Evolutionary conservation across 2,888 invertebrate genomes (phyloP), one percentile per base, ranked within the genome.

Genomic region (Phania funesta): DNA sequence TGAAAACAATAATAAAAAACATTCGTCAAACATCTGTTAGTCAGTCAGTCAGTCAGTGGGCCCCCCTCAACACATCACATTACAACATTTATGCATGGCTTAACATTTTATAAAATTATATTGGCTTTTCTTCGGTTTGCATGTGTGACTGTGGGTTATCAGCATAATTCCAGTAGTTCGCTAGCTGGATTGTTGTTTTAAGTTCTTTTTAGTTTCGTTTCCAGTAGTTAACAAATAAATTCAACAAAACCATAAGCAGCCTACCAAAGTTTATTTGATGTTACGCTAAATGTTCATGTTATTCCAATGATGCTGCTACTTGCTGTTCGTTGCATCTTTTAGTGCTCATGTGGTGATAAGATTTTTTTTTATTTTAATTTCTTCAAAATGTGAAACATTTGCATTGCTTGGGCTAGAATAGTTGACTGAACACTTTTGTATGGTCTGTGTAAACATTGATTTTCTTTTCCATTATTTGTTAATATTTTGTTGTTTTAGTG

Each of bases 361-460:
- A 54, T 13, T 44, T 1, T 3, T 44, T 18, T 44, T 44, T n/a
- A n/a, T n/a, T n/a, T n/a, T n/a, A n/a, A n/a, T n/a, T 65, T 16
- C 35, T 65, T 50, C 0, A 44, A 60, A 73, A 62, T 22, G 16
- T 24, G 16, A 8, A 65, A 65, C 41, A 48, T 50, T 8, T 48
- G 58, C 46, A 48, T 35, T 48, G 24, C 3, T n/a, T 54, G 26
- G 20, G 38, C 29, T 73, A 35, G 26, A 18, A 16, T 18, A 35
- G 48, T 41, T 50, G 60, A 18, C n/a, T 68, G 18, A 32, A 20
- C 32, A 24, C 20, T 20, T 44, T 65, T 5, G 18, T 24, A 18
- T 52, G 52, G 16, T 24, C 64, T 65, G 48, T 32, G 71, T 71
- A 78, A 78, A 78, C 58, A 78, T 71, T 78, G 41, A 71, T 65